Evolutionary conservation across 1,140 invertebrate species (phyloP).

Genomic region (Branchinecta lynchi): DNA sequence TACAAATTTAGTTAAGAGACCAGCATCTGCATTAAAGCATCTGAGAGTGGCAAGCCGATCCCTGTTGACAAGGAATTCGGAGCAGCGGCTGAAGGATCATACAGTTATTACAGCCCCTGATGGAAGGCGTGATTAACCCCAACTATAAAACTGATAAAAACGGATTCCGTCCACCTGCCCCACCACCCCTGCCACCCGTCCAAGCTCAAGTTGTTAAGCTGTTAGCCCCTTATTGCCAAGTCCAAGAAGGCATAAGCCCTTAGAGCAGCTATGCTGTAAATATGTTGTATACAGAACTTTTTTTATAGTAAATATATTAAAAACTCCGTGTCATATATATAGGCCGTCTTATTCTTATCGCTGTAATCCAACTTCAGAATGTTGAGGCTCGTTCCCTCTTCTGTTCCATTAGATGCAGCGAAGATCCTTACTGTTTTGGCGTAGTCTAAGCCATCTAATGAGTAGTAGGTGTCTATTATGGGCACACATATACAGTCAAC

Average conservation of each 20-base stretch:
- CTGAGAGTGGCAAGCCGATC: slow-evolving; percentile 32
- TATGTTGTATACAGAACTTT: too few species aligned
- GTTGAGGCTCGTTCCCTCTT: too few species aligned
- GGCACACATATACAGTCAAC: too few species aligned
- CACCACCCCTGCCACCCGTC: slow-evolving; percentile 21
- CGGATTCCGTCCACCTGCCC: slow-evolving; percentile 25
- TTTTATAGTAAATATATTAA: too few species aligned
- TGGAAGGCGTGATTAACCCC: slow-evolving; percentile 22
- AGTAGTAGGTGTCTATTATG: too few species aligned
- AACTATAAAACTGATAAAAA: slow-evolving; percentile 25
- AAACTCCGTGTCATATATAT: too few species aligned
- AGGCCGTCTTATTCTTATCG: too few species aligned
- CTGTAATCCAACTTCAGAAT: too few species aligned
- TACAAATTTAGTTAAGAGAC: slow-evolving; percentile 47
- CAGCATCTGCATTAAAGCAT: slow-evolving; percentile 47
- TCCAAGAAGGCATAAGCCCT: not conserved
- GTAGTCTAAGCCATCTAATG: too few species aligned
- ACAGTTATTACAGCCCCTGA: slow-evolving; percentile 24
- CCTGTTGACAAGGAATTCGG: slow-evolving; percentile 14
- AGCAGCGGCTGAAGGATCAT: slow-evolving; percentile 30
- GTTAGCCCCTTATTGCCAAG: slow-evolving; percentile 14
- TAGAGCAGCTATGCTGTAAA: too few species aligned
- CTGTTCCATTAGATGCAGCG: too few species aligned
- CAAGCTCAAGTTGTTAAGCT: slow-evolving; percentile 15
- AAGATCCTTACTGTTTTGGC: too few species aligned